Evolutionary conservation across 2,113 vertebrate genomes (phyloP).

Genomic region (Corvus cornix): DNA sequence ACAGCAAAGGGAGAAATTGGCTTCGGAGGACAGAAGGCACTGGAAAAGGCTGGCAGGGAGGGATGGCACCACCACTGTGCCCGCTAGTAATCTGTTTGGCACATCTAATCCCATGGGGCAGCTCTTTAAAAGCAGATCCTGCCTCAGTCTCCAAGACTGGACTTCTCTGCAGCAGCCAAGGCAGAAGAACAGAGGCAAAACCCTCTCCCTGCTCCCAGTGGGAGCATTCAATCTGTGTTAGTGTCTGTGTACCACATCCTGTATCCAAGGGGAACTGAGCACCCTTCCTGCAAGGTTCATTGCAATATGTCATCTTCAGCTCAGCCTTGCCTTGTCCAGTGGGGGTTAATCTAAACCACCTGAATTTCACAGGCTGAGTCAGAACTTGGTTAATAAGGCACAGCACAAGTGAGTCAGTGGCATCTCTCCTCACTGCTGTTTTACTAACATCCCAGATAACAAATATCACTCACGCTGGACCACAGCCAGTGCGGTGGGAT

Average conservation of each 20-base stretch:
- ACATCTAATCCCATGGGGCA: neutral
- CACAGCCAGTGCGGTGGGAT: neutral
- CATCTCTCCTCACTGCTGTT: neutral
- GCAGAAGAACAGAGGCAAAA: neutral
- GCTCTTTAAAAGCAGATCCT: neutral
- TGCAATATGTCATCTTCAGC: neutral
- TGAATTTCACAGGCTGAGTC: neutral
- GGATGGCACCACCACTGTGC: neutral
- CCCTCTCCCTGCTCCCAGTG: neutral
- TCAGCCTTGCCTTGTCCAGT: neutral
- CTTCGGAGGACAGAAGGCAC: neutral
- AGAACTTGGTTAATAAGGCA: neutral
- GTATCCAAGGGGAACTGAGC: neutral
- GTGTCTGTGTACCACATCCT: neutral
- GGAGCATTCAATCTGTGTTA: neutral
- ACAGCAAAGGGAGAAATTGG: neutral
- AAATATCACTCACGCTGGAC: neutral
- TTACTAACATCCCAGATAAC: neutral
- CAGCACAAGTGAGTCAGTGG: slow-evolving; percentile 19
- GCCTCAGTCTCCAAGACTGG: neutral
- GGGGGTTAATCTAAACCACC: neutral
- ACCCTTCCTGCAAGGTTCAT: neutral
- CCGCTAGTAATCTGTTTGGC: neutral
- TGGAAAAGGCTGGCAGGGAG: neutral
- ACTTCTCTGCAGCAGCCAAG: neutral